Conservation (phyloP, 2,113 vertebrate species). For the Propithecus coquereli region DNA sequence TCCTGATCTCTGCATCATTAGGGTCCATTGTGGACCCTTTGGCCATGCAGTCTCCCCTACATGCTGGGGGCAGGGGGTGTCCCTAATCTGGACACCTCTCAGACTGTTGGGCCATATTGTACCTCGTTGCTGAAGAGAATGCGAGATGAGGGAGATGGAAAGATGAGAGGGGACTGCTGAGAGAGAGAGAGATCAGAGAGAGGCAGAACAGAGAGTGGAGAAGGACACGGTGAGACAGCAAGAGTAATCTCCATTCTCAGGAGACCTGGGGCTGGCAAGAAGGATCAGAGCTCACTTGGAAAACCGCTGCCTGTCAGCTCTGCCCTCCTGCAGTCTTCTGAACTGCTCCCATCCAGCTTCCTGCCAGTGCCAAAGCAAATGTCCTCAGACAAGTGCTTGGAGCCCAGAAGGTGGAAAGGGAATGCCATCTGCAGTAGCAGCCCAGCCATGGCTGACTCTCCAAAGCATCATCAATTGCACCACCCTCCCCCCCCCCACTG, state of each 20-base stretch:
- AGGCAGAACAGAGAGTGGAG: not conserved
- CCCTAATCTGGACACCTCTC: not conserved
- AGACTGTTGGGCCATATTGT: not conserved
- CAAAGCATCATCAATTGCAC: not conserved
- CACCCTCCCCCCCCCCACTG: fast-evolving
- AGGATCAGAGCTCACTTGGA: not conserved
- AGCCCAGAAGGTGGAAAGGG: not conserved
- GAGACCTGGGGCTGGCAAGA: not conserved
- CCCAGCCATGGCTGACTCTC: not conserved
- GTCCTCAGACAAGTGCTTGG: not conserved
- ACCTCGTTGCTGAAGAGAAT: not conserved
- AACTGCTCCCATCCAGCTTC: not conserved
- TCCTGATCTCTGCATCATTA: not conserved
- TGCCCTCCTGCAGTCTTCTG: not conserved
- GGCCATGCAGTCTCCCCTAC: not conserved
- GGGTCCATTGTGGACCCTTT: not conserved
- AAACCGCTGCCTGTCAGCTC: not conserved
- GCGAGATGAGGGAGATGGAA: not conserved
- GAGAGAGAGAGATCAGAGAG: not conserved
- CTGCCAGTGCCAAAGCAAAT: not conserved
- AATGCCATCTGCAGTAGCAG: not conserved
- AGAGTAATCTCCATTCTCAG: not conserved
- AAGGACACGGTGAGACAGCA: not conserved
- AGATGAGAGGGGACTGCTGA: not conserved
- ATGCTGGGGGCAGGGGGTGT: not conserved